A percentile compares a stretch with the other conserved stretches of the same genome.
Conservation (phyloP, 2,113 vertebrate genomes). For the Naja naja region DNA sequence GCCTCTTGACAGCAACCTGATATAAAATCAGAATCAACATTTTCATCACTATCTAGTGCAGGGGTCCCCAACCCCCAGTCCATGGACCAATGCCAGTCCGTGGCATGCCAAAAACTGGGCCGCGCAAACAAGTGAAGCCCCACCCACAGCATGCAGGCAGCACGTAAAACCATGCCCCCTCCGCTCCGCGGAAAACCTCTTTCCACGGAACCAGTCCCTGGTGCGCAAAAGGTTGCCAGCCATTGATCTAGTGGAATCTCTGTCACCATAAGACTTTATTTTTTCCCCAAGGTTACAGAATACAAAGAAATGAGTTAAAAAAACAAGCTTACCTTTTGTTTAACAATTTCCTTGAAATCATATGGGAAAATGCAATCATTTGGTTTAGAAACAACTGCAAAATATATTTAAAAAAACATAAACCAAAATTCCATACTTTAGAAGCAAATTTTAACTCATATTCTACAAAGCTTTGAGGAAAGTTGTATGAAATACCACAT, state of each 20-base stretch:
- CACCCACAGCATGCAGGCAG: not conserved
- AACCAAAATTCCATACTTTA: not conserved
- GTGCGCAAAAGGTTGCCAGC: not conserved
- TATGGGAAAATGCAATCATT: slow-evolving; percentile 93
- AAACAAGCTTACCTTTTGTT: slow-evolving; percentile 79
- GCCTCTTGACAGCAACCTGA: not conserved
- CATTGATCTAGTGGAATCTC: not conserved
- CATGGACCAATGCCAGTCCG: not conserved
- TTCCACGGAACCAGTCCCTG: not conserved
- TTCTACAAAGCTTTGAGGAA: not conserved
- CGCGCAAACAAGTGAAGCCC: not conserved
- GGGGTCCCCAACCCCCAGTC: not conserved
- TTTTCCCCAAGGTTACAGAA: not conserved
- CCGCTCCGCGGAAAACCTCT: not conserved
- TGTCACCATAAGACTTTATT: not conserved
- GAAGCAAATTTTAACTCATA: not conserved
- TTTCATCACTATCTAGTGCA: slow-evolving; percentile 8
- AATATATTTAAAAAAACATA: slow-evolving; percentile 20
- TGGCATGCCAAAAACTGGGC: not conserved
- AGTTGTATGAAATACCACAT: not conserved
- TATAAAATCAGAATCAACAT: not conserved
- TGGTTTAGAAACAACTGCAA: slow-evolving; percentile 88
- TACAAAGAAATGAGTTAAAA: not conserved
- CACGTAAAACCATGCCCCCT: not conserved
- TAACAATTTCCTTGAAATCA: slow-evolving; percentile 84